These are phyloP conservation scores for Thymallus thymallus DNA, from an alignment of 2,113 vertebrate species.

Conservation along the genomic window DNA sequence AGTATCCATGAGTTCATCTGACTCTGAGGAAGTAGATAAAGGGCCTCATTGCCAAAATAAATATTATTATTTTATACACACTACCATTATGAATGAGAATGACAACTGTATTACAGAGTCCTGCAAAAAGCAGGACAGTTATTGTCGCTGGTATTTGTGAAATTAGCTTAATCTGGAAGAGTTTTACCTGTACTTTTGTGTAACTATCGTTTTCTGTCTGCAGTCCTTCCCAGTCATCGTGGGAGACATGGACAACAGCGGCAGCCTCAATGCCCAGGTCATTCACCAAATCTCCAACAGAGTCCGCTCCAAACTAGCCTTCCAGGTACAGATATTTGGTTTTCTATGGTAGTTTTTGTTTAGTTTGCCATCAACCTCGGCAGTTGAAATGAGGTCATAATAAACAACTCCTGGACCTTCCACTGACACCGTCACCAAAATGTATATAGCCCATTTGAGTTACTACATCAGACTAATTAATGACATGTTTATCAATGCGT, in stretches of 20 bases:
- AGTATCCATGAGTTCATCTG: no score
- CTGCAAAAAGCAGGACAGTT: background rate
- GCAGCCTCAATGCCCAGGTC: constrained; percentile 87
- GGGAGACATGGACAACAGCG: constrained; percentile 86
- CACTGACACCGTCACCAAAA: background rate
- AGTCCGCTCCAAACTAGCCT: constrained; percentile 83
- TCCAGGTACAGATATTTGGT: constrained; percentile 73
- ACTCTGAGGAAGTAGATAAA: no score
- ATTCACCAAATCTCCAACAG: constrained; percentile 80
- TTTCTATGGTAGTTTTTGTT: background rate
- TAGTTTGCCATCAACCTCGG: background rate
- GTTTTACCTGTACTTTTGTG: background rate
- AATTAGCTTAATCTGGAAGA: background rate
- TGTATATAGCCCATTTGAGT: no score
- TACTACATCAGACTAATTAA: background rate
- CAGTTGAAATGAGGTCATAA: background rate
- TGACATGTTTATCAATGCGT: background rate
- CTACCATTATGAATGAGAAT: no score
- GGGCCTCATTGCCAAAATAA: no score
- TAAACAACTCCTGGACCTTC: background rate
- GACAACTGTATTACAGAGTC: background rate
- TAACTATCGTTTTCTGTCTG: background rate
- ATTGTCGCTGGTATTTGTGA: no score
- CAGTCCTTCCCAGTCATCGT: constrained; percentile 86
- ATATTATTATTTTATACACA: no score